Evolutionary conservation across 2,888 invertebrate genomes (phyloP).

Genomic region (Drosophila parthenogenetica): DNA sequence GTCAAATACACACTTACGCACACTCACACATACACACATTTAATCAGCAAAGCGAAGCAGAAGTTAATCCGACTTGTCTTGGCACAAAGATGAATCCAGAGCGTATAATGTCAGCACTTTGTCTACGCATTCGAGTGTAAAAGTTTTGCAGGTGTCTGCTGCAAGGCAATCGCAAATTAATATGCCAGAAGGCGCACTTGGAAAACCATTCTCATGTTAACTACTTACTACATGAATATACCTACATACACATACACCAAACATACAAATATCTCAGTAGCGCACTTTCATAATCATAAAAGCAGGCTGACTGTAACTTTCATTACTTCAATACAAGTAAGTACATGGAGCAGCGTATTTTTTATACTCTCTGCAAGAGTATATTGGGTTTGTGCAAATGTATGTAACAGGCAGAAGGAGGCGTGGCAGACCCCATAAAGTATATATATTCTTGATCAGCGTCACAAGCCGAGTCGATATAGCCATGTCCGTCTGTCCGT

Average conservation of each 20-base stretch:
- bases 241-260: not conserved
- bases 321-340: conserved; percentile 11
- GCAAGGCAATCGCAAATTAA: conserved; percentile 53
- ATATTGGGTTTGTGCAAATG: too few species aligned
- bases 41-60: conserved; percentile 38
- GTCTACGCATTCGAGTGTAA: conserved; percentile 44
- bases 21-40: conserved; percentile 24
- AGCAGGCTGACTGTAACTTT: conserved; percentile 23
- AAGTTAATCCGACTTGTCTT: conserved; percentile 16
- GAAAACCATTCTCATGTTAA: conserved; percentile 22
- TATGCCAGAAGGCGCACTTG: conserved; percentile 52
- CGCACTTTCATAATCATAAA: conserved; percentile 44
- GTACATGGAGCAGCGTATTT: not conserved
- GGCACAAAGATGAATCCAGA: conserved; percentile 1
- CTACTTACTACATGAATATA: not conserved
- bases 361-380: too few species aligned
- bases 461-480: too few species aligned
- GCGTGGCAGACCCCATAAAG: too few species aligned
- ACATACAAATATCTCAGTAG: conserved; percentile 8
- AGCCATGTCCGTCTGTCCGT: too few species aligned
- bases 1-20: conserved; percentile 3
- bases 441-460: too few species aligned
- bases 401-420: too few species aligned
- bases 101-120: conserved; percentile 26
- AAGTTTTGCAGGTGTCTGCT: conserved; percentile 49